phyloP scores from a whole-genome alignment of 2,113 vertebrate species.

The Psophia crepitans region DNA sequence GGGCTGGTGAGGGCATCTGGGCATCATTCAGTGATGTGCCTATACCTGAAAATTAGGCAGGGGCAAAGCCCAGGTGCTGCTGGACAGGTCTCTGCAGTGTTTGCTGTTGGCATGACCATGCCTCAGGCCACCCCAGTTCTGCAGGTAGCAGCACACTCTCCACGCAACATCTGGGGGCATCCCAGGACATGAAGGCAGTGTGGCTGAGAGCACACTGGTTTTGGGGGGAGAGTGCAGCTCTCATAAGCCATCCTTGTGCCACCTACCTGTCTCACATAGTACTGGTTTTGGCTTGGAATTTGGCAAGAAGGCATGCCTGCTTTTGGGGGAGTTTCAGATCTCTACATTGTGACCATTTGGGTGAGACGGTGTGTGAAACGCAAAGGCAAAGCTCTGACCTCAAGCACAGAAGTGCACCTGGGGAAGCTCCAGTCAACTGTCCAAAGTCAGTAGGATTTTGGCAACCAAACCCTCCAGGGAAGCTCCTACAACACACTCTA shows the following conservation, averaged over 20 bases:
- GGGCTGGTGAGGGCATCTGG: not conserved
- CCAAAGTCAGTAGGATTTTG: not conserved
- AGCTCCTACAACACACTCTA: not conserved
- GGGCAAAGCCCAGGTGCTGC: not conserved
- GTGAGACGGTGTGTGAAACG: not conserved
- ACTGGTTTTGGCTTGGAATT: not conserved
- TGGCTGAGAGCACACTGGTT: not conserved
- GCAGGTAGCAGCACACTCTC: not conserved
- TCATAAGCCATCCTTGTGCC: not conserved
- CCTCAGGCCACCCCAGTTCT: not conserved
- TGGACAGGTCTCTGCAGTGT: not conserved
- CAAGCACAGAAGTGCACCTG: fast-evolving
- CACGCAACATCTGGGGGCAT: not conserved
- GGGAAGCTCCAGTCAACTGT: not conserved
- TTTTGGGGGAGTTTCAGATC: not conserved
- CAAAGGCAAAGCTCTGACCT: not conserved
- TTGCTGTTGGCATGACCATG: not conserved
- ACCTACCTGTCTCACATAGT: not conserved
- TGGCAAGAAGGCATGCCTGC: not conserved
- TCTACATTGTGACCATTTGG: not conserved
- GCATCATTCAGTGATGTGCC: not conserved
- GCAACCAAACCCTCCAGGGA: not conserved
- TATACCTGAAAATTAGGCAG: not conserved
- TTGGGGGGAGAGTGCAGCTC: too few species aligned
- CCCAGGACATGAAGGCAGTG: not conserved